Evolutionary conservation across 2,888 invertebrate species (phyloP).

Genomic region (Pegoplata infirma): DNA sequence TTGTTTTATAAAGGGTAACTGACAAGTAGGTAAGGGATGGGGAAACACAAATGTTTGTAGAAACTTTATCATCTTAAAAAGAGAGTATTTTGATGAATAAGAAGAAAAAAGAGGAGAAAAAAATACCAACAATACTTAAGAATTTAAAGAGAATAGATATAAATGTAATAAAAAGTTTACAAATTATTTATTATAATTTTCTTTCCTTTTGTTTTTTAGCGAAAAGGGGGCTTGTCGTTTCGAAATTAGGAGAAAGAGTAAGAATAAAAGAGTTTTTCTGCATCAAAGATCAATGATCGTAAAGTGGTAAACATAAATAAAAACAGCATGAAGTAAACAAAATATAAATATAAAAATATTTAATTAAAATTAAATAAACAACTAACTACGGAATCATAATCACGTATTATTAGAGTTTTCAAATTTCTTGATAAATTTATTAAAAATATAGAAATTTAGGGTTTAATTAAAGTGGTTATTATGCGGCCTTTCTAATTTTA

Average conservation of each 20-base stretch:
- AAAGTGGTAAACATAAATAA: background rate
- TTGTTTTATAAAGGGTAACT: too few relatives aligned
- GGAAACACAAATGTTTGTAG: background rate
- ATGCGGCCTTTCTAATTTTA: too few relatives aligned
- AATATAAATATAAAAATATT: too few relatives aligned
- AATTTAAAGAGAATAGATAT: background rate
- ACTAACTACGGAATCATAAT: too few relatives aligned
- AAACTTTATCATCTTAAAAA: background rate
- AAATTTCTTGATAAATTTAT: too few relatives aligned
- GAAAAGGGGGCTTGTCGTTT: background rate
- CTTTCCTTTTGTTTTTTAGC: background rate
- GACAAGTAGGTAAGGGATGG: background rate
- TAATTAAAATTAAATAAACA: too few relatives aligned
- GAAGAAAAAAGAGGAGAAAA: background rate
- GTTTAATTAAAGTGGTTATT: too few relatives aligned
- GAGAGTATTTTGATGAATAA: background rate
- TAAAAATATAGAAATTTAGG: too few relatives aligned
- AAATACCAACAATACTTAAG: background rate
- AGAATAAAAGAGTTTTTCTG: background rate
- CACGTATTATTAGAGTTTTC: too few relatives aligned
- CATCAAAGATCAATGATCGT: constrained; percentile 10
- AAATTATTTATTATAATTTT: background rate
- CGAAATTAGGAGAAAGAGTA: background rate
- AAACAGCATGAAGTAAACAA: background rate
- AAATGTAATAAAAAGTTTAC: background rate